Conservation (phyloP, 2,113 vertebrate species). For the Lipotes vexillifer region DNA sequence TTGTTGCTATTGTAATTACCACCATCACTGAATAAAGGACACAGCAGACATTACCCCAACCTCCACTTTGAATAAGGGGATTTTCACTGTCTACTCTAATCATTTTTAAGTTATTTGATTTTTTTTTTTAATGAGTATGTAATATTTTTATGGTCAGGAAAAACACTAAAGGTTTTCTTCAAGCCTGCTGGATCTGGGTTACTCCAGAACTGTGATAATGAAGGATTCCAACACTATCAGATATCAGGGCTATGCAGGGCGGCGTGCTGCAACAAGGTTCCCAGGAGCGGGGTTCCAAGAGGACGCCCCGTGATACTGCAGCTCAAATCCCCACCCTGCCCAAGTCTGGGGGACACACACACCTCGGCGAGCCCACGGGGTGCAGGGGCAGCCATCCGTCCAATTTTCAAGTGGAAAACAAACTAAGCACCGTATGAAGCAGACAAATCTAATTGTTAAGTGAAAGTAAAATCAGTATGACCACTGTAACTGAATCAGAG, state of each 20-base stretch:
- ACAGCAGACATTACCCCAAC: background rate
- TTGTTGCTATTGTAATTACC: fast-evolving
- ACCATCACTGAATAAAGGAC: fast-evolving
- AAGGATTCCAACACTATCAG: background rate
- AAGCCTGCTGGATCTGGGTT: background rate
- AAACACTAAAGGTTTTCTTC: background rate
- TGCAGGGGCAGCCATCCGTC: background rate
- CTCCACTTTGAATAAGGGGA: background rate
- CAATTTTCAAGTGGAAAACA: background rate
- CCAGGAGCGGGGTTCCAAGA: fast-evolving
- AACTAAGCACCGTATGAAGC: background rate
- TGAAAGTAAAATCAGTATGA: background rate
- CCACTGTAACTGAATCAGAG: background rate
- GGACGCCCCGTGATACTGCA: fast-evolving
- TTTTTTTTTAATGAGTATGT: background rate
- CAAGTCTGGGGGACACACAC: fast-evolving
- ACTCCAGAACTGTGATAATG: background rate
- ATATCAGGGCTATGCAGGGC: fast-evolving
- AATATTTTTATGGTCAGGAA: background rate
- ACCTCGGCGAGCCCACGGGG: background rate
- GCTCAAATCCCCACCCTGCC: background rate
- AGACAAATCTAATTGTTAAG: background rate
- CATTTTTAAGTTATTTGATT: background rate
- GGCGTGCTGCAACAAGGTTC: fast-evolving
- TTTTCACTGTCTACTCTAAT: background rate